Evolutionary conservation across 1,140 invertebrate genomes (phyloP).

Genomic region (Brachionus asplanchnoidis): DNA sequence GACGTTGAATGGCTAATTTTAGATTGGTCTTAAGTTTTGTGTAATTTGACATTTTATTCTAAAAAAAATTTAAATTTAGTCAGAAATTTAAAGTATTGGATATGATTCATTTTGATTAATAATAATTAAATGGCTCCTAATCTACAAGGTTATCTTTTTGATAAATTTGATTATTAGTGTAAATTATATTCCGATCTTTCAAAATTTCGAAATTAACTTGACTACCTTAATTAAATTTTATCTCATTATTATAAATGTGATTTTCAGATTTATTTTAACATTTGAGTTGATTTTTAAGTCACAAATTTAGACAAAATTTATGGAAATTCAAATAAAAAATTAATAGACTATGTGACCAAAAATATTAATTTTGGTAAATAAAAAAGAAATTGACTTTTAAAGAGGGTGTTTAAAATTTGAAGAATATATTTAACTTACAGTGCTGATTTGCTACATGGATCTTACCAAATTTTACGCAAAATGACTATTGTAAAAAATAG

Average conservation of each 20-base stretch:
- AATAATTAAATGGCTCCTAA: not conserved
- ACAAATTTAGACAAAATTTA: no score
- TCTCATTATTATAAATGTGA: not conserved
- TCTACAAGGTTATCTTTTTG: not conserved
- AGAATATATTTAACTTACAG: no score
- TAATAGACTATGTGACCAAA: no score
- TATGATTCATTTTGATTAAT: not conserved
- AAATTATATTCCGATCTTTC: not conserved
- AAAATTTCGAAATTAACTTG: not conserved
- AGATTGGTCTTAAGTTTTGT: conserved; percentile 94
- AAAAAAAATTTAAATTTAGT: not conserved
- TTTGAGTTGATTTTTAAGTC: no score
- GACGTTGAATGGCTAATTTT: conserved; percentile 78
- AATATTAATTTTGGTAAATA: no score
- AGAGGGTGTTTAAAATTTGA: no score
- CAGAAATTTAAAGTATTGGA: not conserved
- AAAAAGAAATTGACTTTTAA: no score
- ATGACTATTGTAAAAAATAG: no score
- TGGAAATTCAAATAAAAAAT: no score
- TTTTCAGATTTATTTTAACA: not conserved
- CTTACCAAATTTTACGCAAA: no score
- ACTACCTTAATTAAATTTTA: not conserved
- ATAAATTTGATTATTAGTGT: not conserved
- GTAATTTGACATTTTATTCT: conserved; percentile 66
- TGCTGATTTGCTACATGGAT: no score